These are phyloP conservation scores for Styela clava DNA, from an alignment of 23 tunicate genomes.

Conservation along the genomic window DNA sequence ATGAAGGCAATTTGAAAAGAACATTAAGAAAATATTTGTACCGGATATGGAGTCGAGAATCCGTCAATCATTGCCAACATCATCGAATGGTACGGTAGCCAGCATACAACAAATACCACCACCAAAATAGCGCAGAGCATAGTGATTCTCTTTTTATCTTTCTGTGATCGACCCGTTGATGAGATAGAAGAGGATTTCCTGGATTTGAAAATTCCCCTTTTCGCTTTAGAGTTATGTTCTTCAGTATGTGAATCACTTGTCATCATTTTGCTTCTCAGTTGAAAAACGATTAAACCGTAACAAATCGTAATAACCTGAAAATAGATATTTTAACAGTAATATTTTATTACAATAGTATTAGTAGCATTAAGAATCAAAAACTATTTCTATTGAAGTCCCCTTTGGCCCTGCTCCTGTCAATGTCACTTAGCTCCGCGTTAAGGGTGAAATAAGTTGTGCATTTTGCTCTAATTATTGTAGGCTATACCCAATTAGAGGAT, in stretches of 20 bases:
- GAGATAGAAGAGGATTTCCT: not conserved
- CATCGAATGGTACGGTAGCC: constrained; percentile 12
- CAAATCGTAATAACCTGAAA: constrained; percentile 52
- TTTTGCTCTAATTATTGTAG: too few species aligned
- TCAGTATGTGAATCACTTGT: not conserved
- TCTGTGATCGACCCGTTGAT: constrained; percentile 3
- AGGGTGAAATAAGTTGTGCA: too few species aligned
- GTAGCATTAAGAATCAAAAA: too few species aligned
- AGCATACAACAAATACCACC: not conserved
- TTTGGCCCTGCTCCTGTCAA: too few species aligned
- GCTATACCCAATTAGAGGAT: too few species aligned
- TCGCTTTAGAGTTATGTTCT: not conserved
- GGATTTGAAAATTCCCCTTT: not conserved
- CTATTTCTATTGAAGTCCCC: too few species aligned
- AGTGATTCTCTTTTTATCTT: constrained; percentile 1
- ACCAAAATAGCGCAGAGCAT: constrained; percentile 3
- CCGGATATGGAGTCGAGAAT: not conserved
- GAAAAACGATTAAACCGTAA: constrained; percentile 42
- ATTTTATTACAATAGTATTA: too few species aligned
- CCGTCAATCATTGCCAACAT: constrained; percentile 3
- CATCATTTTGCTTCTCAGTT: constrained; percentile 22
- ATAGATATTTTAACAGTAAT: too few species aligned
- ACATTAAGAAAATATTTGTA: too few species aligned
- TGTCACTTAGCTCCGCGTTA: too few species aligned
- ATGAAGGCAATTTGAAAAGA: too few species aligned